Evolutionary conservation across 2,797 vertebrate species (phyloP).

Genomic region (Lates japonicus): DNA sequence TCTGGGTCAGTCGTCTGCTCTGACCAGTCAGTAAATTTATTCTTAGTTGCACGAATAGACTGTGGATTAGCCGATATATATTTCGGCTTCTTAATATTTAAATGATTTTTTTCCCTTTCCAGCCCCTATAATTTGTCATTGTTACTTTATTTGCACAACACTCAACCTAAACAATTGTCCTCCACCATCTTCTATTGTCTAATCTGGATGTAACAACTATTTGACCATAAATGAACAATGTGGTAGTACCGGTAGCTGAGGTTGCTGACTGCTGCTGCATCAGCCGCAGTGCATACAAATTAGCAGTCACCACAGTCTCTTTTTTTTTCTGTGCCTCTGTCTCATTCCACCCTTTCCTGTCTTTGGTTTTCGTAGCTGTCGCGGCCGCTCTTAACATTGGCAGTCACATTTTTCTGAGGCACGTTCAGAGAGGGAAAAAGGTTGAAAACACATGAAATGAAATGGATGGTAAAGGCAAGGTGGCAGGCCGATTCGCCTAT

Average conservation of each 20-base stretch:
- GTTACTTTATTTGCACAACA: conserved; percentile 42
- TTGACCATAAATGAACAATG: conserved; percentile 80
- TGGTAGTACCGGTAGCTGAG: conserved; percentile 72
- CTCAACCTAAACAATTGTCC: conserved; percentile 12
- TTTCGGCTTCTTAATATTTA: conserved; percentile 5
- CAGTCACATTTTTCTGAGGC: conserved; percentile 75
- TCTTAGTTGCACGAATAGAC: background rate
- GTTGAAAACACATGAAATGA: conserved; percentile 84
- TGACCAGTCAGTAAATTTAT: conserved; percentile 4
- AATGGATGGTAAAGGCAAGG: conserved; percentile 69
- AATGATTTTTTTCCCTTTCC: background rate
- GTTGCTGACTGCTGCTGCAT: conserved; percentile 67
- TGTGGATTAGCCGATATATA: conserved; percentile 6
- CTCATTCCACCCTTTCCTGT: conserved; percentile 51
- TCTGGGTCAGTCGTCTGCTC: conserved; percentile 1
- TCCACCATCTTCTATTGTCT: conserved; percentile 44
- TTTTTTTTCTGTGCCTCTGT: conserved; percentile 36
- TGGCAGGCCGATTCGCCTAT: conserved; percentile 79
- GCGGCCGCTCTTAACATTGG: conserved; percentile 78
- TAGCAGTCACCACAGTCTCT: conserved; percentile 52
- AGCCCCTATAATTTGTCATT: conserved; percentile 28
- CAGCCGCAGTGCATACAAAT: conserved; percentile 84
- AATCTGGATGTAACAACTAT: conserved; percentile 66
- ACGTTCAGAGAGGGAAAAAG: conserved; percentile 74
- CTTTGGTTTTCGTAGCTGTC: conserved; percentile 53